Conservation (phyloP, 2,797 vertebrate species). For the Furcifer pardalis region DNA sequence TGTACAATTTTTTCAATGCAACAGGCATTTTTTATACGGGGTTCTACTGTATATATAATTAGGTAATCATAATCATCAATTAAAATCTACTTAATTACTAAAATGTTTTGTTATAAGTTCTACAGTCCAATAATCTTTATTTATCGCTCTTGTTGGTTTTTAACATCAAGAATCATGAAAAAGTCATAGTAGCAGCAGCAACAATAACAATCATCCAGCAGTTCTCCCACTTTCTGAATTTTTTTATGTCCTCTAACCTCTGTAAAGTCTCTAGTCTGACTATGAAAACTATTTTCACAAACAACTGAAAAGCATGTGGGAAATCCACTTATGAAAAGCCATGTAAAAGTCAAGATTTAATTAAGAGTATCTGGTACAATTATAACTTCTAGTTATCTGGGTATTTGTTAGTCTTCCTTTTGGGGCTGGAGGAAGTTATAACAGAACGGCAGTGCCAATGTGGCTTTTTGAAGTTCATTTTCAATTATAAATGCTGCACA, state of each 20-base stretch:
- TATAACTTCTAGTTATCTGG: background rate
- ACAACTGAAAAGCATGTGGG: background rate
- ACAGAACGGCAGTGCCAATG: constrained; percentile 30
- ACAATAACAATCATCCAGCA: too few species aligned
- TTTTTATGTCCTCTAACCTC: background rate
- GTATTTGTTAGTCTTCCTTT: background rate
- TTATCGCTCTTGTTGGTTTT: background rate
- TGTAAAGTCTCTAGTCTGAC: background rate
- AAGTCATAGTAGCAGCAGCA: too few species aligned
- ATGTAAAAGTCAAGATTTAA: background rate
- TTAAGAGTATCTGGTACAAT: constrained; percentile 4
- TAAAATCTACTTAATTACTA: background rate
- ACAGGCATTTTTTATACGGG: too few species aligned
- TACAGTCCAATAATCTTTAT: background rate
- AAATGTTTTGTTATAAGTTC: background rate
- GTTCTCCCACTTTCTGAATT: background rate
- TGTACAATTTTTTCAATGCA: too few species aligned
- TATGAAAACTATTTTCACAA: background rate
- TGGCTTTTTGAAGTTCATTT: constrained; percentile 54
- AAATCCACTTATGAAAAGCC: background rate
- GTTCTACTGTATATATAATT: background rate
- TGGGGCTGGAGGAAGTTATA: constrained; percentile 3
- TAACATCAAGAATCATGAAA: background rate
- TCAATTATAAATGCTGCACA: constrained; percentile 55
- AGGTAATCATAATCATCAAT: background rate